A percentile compares a stretch with the other conserved stretches of the same genome.
phyloP scores from a whole-genome alignment of 2,797 vertebrate genomes.

The Enoplosus armatus region DNA sequence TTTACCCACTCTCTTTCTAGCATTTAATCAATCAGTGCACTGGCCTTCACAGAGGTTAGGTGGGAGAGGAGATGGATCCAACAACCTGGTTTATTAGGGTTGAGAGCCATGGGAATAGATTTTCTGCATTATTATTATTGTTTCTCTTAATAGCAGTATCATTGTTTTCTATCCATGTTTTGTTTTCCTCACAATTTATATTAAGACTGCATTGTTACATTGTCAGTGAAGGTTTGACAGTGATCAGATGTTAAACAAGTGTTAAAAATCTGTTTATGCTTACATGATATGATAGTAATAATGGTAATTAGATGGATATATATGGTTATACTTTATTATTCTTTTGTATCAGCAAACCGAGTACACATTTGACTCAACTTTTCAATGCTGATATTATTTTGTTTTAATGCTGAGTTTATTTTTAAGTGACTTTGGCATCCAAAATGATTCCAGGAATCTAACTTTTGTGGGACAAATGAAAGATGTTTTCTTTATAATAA shows the following conservation, averaged over 20 bases:
- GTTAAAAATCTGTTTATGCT: too few species aligned
- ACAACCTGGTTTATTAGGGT: background rate
- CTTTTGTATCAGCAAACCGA: background rate
- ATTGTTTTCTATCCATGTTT: background rate
- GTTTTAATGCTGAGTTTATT: too few species aligned
- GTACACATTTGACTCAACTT: too few species aligned
- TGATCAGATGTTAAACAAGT: background rate
- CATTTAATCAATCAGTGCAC: slow-evolving; percentile 14
- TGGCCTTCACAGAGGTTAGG: background rate
- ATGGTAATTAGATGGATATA: too few species aligned
- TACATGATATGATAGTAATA: too few species aligned
- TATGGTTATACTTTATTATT: background rate
- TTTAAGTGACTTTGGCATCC: too few species aligned
- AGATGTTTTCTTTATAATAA: background rate
- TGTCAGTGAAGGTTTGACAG: background rate
- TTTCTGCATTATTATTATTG: background rate
- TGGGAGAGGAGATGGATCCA: background rate
- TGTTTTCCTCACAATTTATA: background rate
- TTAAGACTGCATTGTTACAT: too few species aligned
- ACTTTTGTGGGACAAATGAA: background rate
- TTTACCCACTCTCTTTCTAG: background rate
- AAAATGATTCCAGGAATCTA: too few species aligned
- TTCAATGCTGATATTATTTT: too few species aligned
- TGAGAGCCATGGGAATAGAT: background rate
- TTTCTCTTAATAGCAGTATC: too few species aligned